Base-by-base conservation (phyloP, 2,113 vertebrate genomes). In the Centropristis striata region DNA sequence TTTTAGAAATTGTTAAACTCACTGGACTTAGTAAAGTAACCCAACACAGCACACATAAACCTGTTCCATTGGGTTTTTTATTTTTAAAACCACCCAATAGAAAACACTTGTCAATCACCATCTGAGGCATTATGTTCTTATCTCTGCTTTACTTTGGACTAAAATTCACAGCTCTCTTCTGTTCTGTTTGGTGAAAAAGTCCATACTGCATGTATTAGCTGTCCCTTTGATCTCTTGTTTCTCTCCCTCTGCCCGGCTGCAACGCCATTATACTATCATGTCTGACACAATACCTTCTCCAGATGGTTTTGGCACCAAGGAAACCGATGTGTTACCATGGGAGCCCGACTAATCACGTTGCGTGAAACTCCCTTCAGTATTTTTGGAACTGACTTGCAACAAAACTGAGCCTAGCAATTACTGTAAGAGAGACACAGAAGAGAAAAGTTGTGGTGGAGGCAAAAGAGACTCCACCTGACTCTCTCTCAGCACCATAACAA, bases 291-390 rank as follows among this genome's bases (percentile, higher is more conserved):
- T 54, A 37, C 6, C 11, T 58, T 16, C 8, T 14, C n/a, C 28
- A 51, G 54, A 68, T 60, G 46, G 32, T 12, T 67, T 51, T 32
- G 64, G 27, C 54, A 47, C 41, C 11, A 27, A 23, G n/a, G 18
- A 23, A 25, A 68, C 47, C 6, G 6, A 12, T 69, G 36, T 55
- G 25, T 36, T 71, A n/a, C 25, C 15, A 49, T 49, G 70, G 70
- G 55, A 72, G 28, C 25, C 4, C 25, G 28, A 25, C n/a, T 28
- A 60, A 37, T 39, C 4, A n/a, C 2, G 9, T 36, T 47, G 68
- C 10, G 16, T 65, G 8, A 47, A 28, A 20, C 20, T 36, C 4
- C 15, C 15, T 25, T 13, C 36, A 54, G 18, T 51, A 27, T 61
- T 60, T 25, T 41, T 37, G 11, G 32, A 50, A 59, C 70, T n/a